Conservation (phyloP, 2,888 invertebrate genomes). For the Cantharis rufa region DNA sequence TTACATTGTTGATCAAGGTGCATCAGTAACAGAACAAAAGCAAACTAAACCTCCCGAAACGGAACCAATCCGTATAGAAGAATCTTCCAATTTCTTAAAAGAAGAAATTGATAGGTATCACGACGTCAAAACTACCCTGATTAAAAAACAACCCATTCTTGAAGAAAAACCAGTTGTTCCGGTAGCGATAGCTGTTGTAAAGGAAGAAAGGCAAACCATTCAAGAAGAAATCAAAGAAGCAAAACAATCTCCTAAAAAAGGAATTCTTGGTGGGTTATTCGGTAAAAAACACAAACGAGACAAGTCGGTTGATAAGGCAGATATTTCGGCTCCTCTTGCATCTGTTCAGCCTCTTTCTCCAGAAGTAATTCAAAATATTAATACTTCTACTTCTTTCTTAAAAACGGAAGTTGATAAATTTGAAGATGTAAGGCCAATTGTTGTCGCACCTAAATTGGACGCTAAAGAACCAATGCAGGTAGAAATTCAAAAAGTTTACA, state of each 20-base stretch:
- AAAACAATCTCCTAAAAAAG: conserved; percentile 4
- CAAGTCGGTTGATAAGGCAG: conserved; percentile 4
- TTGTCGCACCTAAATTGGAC: not conserved
- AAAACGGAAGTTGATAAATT: conserved; percentile 10
- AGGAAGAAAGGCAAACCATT: conserved; percentile 28
- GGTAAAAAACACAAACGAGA: conserved; percentile 33
- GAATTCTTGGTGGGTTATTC: conserved; percentile 34
- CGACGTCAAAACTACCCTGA: conserved; percentile 24
- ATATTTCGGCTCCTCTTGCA: not conserved
- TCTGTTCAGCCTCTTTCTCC: not conserved
- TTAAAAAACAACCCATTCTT: not conserved
- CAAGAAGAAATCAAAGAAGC: not conserved
- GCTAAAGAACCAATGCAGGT: conserved; percentile 11
- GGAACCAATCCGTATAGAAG: conserved; percentile 23
- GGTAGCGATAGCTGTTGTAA: conserved; percentile 2
- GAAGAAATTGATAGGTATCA: conserved; percentile 32
- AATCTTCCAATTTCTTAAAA: conserved; percentile 30
- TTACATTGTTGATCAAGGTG: not conserved
- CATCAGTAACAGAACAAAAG: conserved; percentile 29
- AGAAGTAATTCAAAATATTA: conserved; percentile 18
- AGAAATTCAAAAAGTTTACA: conserved; percentile 8
- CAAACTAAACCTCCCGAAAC: not conserved
- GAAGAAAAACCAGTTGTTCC: no score
- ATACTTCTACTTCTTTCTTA: conserved; percentile 27
- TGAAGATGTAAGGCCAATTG: conserved; percentile 9